These are phyloP conservation scores for Dolichopus griseipennis DNA, from an alignment of 2,888 invertebrate species.

Conservation along the genomic window DNA sequence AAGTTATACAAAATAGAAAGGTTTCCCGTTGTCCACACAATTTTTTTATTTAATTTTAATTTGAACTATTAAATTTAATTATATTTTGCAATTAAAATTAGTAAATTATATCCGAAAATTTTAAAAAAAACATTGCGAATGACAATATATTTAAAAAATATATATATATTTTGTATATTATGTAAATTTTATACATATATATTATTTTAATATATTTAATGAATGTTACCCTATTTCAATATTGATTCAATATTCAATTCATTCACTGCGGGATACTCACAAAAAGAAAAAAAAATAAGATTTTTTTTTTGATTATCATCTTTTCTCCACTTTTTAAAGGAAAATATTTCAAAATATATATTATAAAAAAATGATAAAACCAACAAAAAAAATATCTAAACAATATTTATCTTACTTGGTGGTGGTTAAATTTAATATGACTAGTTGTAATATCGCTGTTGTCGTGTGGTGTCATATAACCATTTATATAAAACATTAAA, in stretches of 20 bases:
- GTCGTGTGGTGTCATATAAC: constrained; percentile 7
- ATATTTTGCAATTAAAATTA: no score
- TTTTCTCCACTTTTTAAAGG: neutral
- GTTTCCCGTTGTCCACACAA: no score
- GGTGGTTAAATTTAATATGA: neutral
- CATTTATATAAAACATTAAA: constrained; percentile 1
- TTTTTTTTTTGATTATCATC: neutral
- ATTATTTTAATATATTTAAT: no score
- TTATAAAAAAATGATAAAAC: neutral
- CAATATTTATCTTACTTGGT: neutral
- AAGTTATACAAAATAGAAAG: no score
- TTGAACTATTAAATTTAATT: no score
- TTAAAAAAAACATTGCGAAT: no score
- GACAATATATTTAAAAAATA: no score
- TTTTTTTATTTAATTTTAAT: no score
- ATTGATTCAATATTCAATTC: neutral
- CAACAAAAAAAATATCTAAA: neutral
- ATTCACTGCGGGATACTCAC: neutral
- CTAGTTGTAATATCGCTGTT: neutral
- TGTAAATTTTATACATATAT: no score
- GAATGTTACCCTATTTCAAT: neutral
- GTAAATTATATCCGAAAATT: no score
- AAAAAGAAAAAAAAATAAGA: neutral
- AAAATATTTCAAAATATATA: neutral
- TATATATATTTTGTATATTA: no score